Base-by-base conservation (phyloP, 2,113 vertebrate species). In the Etheostoma cragini region DNA sequence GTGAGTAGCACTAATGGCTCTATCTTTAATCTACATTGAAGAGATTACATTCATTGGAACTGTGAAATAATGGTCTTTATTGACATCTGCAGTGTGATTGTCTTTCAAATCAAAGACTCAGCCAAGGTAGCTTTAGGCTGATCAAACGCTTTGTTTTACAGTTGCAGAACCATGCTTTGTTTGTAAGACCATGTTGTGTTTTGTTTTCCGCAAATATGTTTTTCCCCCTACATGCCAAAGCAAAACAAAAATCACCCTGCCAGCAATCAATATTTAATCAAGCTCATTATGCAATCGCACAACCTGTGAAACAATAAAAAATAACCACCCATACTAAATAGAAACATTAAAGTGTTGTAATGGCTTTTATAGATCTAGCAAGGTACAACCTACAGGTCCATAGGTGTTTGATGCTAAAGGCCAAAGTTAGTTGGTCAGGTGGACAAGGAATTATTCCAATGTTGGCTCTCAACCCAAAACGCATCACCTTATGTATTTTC, bases 211-310 rank as follows among this genome's bases (percentile, higher is more conserved):
- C 42, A 42, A 33, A 14, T 35, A 45, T 0, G 5, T 21, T 47
- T 60, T 62, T 56, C 17, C 15, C 17, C 33, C 10, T 42, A 42
- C 11, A 42, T 42, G 10, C 38, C 38, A 42, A 42, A 42, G 38
- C 38, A 42, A 42, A 42, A 11, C 38, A 42, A 52, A 21, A 52
- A 52, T 38, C 66, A 1, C 3, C n/a, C 22, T 16, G 21, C 19
- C 21, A 22, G 17, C 30, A 65, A 76, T 63, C 53, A 63, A 67
- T 73, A 42, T 8, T 21, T 8, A 56, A 42, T 52, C 13, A 38
- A 17, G 19, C 54, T 67, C 74, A 73, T 46, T 72, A 62, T 54
- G 68, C 54, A 61, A 64, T 33, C 16, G 33, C 66, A 58, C 21
- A 1, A 47, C 35, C 46, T 77, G 30, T 33, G 26, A 53, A 47